Evolutionary conservation across 1,140 invertebrate species (phyloP), one percentile per base, ranked within the genome.

Genomic region (Theocolax elegans): DNA sequence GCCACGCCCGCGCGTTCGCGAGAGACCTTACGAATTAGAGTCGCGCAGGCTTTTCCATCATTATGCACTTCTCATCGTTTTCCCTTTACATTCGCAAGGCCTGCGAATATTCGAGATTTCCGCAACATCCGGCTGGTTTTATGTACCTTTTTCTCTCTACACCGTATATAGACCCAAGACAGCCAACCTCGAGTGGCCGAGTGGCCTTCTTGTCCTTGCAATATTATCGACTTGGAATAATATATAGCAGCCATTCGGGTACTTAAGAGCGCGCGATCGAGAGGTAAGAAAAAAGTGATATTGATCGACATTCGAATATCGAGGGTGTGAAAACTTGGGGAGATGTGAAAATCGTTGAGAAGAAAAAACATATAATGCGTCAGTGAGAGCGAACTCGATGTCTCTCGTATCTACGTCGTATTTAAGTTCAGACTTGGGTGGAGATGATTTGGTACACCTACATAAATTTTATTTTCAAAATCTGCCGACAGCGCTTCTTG

Each of bases 71-170:
- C 15, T 60, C 23, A 7, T 60, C 23, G 25, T 25, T 63, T 38
- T 63, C 46, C 25, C 29, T 49, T 49, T 29, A n/a, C 48, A 10
- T 15, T 10, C n/a, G 27, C 51, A n/a, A n/a, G n/a, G n/a, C n/a
- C n/a, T n/a, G 19, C 63, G 6, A 38, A 21, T 19, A 60, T 46
- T 21, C 40, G 21, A 54, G 48, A 46, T 62, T 62, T 53, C 25
- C 35, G 56, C 67, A 62, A 69, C 35, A 21, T 69, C 67, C 67
- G 67, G 58, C 25, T 19, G 48, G 59, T 62, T 68, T 68, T 68
- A 60, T 35, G 40, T 44, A 13, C 40, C 53, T 15, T 66, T 31
- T 66, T 42, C 8, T 56, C 23, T 17, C 3, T 25, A 21, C 17
- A 35, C 10, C 17, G 17, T 21, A 1, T 25, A 46, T 25, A 2